Evolutionary conservation across 2,797 vertebrate genomes (phyloP).

Genomic region (Spondyliosoma cantharus): DNA sequence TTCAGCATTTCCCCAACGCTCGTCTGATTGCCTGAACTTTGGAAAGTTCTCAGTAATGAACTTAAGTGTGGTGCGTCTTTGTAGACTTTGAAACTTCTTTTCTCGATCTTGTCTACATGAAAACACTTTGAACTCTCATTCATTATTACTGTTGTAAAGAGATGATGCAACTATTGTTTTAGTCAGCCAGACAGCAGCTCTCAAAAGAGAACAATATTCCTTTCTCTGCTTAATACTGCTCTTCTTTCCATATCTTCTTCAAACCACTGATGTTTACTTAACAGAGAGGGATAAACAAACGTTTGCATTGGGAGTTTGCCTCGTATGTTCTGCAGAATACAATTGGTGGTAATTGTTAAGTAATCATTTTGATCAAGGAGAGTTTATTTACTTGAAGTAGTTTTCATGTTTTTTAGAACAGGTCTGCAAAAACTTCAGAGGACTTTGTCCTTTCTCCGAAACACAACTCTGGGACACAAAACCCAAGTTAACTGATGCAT

Average conservation of each 20-base stretch:
- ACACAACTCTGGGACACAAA: neutral
- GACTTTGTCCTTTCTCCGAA: neutral
- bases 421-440: neutral
- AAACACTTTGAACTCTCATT: constrained; percentile 31
- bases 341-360: neutral
- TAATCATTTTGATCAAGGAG: neutral
- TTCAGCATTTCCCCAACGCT: constrained; percentile 38
- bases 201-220: constrained; percentile 35
- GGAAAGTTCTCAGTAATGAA: constrained; percentile 21
- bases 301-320: constrained; percentile 18
- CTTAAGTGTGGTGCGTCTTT: neutral
- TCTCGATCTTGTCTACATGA: constrained; percentile 19
- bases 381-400: neutral
- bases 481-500: constrained; percentile 11
- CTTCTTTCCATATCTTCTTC: constrained; percentile 41
- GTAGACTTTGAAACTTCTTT: constrained; percentile 17
- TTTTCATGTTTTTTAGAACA: neutral
- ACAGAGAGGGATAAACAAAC: constrained; percentile 43
- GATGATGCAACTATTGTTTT: constrained; percentile 36
- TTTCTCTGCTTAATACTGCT: constrained; percentile 26
- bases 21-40: constrained; percentile 9
- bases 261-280: constrained; percentile 32
- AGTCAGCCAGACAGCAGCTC: constrained; percentile 34
- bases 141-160: constrained; percentile 44
- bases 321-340: constrained; percentile 26